Conservation (phyloP, 2,113 vertebrate genomes). For the Bufo bufo region DNA sequence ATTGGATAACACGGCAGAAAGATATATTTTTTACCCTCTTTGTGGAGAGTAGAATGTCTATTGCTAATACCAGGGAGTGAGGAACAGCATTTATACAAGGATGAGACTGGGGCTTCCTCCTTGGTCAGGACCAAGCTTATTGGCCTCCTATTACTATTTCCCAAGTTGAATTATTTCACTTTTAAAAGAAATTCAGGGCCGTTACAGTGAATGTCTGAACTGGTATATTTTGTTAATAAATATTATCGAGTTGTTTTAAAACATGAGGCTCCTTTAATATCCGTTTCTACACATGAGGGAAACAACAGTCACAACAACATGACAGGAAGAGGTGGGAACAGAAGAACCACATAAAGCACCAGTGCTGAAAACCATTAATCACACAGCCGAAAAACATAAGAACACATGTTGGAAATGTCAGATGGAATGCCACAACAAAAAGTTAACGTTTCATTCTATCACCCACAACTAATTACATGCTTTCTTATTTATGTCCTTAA, state of each 20-base stretch:
- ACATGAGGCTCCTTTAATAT: background rate
- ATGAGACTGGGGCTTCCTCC: background rate
- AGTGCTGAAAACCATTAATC: constrained; percentile 14
- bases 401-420: background rate
- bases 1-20: too few species aligned
- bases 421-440: constrained; percentile 28
- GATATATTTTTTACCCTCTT: background rate
- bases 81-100: background rate
- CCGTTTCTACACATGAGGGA: constrained; percentile 23
- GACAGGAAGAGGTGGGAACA: constrained; percentile 31
- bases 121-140: background rate
- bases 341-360: constrained; percentile 23
- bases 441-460: background rate
- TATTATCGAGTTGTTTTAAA: background rate
- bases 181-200: too few species aligned
- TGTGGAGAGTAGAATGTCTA: background rate
- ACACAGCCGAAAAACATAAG: background rate
- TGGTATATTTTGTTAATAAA: too few species aligned
- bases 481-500: background rate
- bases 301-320: constrained; percentile 27
- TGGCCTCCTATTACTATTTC: background rate
- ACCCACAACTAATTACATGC: background rate
- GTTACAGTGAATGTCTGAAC: too few species aligned
- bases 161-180: background rate
- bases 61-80: background rate